Conservation (phyloP, 2,797 vertebrate species). For the Lagorchestes hirsutus region DNA sequence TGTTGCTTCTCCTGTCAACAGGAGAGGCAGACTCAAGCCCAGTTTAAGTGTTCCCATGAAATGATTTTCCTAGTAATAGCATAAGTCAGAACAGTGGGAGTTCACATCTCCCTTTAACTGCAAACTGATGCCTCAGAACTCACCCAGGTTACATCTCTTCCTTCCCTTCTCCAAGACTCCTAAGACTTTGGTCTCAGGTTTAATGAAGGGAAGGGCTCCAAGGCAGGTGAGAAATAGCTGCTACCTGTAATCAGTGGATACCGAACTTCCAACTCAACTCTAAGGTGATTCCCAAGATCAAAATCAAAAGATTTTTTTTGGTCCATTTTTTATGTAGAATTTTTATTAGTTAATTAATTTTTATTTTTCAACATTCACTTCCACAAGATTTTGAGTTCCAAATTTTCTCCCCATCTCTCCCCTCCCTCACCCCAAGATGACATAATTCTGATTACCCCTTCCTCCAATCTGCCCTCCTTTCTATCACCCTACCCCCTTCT, state of each 20-base stretch:
- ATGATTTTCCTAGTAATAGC: background rate
- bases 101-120: background rate
- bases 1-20: background rate
- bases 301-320: conserved; percentile 3
- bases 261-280: background rate
- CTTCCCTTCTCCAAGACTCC: background rate
- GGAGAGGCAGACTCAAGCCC: background rate
- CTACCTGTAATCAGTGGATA: background rate
- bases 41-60: background rate
- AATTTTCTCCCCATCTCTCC: no score
- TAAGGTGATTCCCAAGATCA: conserved; percentile 21
- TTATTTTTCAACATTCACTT: no score
- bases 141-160: background rate
- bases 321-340: no score
- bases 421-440: no score
- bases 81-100: background rate
- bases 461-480: no score
- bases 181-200: background rate
- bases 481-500: no score
- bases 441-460: no score
- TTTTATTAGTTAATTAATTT: no score
- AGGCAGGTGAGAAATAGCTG: background rate
- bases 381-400: no score
- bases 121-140: background rate
- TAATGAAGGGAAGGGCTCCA: background rate